Percentiles rank a stretch among this genome's conserved stretches.
These are phyloP conservation scores for Trachelus troglodyta DNA, from an alignment of 2,888 invertebrate species.

Conservation along the genomic window DNA sequence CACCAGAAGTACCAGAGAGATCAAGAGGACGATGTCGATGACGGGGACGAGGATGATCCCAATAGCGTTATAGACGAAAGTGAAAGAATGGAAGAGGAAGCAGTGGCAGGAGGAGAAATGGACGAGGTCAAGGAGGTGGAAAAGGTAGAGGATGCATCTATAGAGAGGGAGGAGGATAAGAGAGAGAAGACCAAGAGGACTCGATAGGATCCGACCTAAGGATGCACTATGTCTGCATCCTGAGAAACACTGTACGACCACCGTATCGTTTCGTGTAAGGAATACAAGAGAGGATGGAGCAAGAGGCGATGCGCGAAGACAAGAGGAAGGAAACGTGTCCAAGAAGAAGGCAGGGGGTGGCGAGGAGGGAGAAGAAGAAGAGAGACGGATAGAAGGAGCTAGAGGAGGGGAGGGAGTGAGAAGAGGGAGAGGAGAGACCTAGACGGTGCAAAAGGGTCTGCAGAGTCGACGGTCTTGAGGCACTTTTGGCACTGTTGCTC, in stretches of 20 bases:
- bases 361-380: constrained; percentile 15
- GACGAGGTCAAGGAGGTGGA: background rate
- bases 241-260: background rate
- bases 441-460: constrained; percentile 12
- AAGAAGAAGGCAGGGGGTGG: constrained; percentile 19
- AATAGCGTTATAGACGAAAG: background rate
- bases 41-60: background rate
- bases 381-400: constrained; percentile 3
- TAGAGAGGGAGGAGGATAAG: background rate
- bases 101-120: background rate
- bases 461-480: constrained; percentile 49
- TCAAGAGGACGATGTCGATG: background rate
- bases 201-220: background rate
- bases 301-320: background rate
- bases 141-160: background rate
- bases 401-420: background rate
- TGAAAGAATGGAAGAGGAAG: background rate
- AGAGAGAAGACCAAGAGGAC: background rate
- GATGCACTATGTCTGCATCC: background rate
- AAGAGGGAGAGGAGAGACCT: constrained; percentile 13
- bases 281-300: background rate
- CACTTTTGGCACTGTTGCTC: constrained; percentile 56
- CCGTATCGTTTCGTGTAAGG: background rate
- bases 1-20: background rate
- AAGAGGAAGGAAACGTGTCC: constrained; percentile 19